Evolutionary conservation across 2,888 invertebrate genomes (phyloP).

Genomic region (Argyresthia goedartella): DNA sequence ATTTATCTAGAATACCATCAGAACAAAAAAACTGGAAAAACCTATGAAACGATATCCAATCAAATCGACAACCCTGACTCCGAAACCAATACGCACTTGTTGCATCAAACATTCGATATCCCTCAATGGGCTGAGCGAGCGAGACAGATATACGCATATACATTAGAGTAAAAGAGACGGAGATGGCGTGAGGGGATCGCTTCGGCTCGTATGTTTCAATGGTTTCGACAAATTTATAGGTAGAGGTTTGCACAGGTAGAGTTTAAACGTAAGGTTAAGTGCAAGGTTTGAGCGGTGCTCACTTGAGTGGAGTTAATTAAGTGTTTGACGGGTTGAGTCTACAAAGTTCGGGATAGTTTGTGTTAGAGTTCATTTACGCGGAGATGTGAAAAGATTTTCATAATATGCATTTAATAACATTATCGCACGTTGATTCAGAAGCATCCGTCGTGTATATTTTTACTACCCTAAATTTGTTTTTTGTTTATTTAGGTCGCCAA

Average conservation of each 20-base stretch:
- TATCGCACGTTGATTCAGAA: too few species aligned
- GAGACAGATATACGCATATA: slow-evolving; percentile 20
- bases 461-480: too few species aligned
- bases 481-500: too few species aligned
- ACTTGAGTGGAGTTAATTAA: not conserved
- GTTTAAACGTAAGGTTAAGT: slow-evolving; percentile 29
- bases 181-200: slow-evolving; percentile 46
- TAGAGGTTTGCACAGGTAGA: slow-evolving; percentile 25
- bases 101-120: slow-evolving; percentile 67
- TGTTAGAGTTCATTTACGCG: not conserved
- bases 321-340: not conserved
- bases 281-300: not conserved
- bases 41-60: slow-evolving; percentile 20
- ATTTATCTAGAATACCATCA: too few species aligned
- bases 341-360: not conserved
- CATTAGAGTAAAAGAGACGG: slow-evolving; percentile 24
- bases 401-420: not conserved
- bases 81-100: slow-evolving; percentile 64
- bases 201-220: slow-evolving; percentile 54
- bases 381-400: not conserved
- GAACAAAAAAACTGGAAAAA: too few species aligned
- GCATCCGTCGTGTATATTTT: too few species aligned
- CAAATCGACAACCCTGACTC: slow-evolving; percentile 49
- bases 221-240: slow-evolving; percentile 60
- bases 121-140: slow-evolving; percentile 53